Evolutionary conservation across 2,888 invertebrate species (phyloP).

Genomic region (Conistra vaccinii): DNA sequence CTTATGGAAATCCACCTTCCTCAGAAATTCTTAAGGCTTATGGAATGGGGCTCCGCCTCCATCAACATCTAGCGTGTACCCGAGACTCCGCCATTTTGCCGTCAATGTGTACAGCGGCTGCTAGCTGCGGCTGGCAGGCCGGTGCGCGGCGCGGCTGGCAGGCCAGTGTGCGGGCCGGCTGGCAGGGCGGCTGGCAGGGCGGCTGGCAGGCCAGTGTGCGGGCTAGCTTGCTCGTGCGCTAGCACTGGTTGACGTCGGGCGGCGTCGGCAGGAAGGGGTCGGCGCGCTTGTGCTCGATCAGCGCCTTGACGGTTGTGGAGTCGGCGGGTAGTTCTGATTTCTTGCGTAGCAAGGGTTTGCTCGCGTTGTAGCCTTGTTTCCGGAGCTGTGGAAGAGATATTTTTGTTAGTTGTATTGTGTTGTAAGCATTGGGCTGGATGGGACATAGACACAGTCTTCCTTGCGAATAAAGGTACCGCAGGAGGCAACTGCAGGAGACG

Average conservation of each 20-base stretch:
- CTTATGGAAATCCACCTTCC: conserved; percentile 14
- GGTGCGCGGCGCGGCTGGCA: conserved; percentile 41
- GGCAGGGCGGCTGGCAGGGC: conserved; percentile 94
- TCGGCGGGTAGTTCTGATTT: conserved; percentile 99
- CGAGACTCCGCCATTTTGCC: conserved; percentile 23
- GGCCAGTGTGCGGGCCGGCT: conserved; percentile 30
- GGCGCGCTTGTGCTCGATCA: conserved; percentile 97
- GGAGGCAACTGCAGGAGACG: too few species aligned
- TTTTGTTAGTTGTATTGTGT: background rate
- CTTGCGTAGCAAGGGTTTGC: conserved; percentile 96
- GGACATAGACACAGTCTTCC: too few species aligned
- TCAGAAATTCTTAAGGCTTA: conserved; percentile 18
- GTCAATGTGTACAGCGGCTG: background rate
- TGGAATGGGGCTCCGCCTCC: conserved; percentile 26
- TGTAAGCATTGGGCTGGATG: too few species aligned
- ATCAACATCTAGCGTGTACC: conserved; percentile 13
- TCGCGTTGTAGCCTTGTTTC: conserved; percentile 92
- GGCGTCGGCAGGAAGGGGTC: conserved; percentile 97
- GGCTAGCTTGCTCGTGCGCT: conserved; percentile 81
- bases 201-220: conserved; percentile 36
- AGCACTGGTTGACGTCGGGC: conserved; percentile 96
- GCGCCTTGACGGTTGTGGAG: conserved; percentile 96
- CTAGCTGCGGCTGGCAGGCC: conserved; percentile 31
- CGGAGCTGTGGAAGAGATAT: conserved; percentile 83
- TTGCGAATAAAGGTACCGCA: too few species aligned